phyloP scores from a whole-genome alignment of 2,113 vertebrate genomes.

The Nanorana parkeri region DNA sequence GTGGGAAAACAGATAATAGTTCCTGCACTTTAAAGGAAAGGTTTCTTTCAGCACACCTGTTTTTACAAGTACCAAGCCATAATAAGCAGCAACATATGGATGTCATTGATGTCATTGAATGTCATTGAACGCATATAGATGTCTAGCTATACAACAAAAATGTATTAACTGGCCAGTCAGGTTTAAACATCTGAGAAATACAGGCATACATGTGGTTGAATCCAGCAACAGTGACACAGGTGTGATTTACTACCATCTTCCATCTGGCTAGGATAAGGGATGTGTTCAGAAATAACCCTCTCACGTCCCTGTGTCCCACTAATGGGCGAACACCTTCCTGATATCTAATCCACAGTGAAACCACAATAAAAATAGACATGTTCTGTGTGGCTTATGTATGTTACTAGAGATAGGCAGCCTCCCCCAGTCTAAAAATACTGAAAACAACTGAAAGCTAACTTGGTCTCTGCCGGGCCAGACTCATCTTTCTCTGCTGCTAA shows the following conservation, averaged over 20 bases:
- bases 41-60: too few species aligned
- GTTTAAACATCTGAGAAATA: too few species aligned
- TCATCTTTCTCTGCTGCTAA: slow-evolving; percentile 47
- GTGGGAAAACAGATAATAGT: too few species aligned
- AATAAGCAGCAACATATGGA: too few species aligned
- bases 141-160: too few species aligned
- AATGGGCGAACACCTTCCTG: slow-evolving; percentile 34
- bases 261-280: slow-evolving; percentile 2
- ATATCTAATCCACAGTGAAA: slow-evolving; percentile 43
- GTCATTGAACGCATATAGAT: too few species aligned
- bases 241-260: slow-evolving; percentile 18
- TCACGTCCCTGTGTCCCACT: neutral
- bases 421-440: slow-evolving; percentile 52
- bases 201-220: too few species aligned
- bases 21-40: too few species aligned
- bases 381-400: slow-evolving; percentile 30
- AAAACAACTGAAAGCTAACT: slow-evolving; percentile 57
- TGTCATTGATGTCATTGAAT: too few species aligned
- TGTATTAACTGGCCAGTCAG: too few species aligned
- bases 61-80: too few species aligned
- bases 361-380: slow-evolving; percentile 54
- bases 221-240: neutral
- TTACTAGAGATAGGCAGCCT: slow-evolving; percentile 44
- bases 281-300: slow-evolving; percentile 25
- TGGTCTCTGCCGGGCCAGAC: slow-evolving; percentile 37